A percentile compares a stretch with the other conserved stretches of the same genome.
Conservation (phyloP, 2,113 vertebrate genomes). For the Eira barbara region DNA sequence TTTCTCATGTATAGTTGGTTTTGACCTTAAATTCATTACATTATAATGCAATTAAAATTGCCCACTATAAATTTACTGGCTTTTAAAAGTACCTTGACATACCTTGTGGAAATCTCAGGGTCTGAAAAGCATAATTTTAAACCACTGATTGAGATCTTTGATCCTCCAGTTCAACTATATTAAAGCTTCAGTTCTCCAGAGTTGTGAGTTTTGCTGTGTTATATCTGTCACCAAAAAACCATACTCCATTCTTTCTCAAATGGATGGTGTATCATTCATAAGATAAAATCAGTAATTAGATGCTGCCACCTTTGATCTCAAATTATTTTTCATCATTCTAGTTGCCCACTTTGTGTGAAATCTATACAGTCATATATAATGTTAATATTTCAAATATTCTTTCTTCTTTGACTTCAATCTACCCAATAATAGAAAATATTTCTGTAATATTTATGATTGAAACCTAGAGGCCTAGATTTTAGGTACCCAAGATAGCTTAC, state of each 20-base stretch:
- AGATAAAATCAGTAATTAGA: neutral
- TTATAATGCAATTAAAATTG: neutral
- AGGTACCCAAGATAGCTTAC: rapidly evolving
- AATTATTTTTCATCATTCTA: neutral
- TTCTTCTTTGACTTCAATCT: neutral
- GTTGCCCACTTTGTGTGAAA: neutral
- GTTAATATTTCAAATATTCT: neutral
- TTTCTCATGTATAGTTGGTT: neutral
- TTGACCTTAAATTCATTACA: neutral
- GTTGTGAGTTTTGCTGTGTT: neutral
- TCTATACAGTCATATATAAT: neutral
- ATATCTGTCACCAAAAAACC: neutral
- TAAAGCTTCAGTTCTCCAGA: neutral
- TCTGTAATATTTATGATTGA: neutral
- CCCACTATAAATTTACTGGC: neutral
- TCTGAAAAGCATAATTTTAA: neutral
- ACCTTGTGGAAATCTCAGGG: neutral
- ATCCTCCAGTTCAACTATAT: neutral
- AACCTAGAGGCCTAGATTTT: neutral
- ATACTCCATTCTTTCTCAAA: neutral
- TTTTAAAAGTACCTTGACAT: neutral
- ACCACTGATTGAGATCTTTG: neutral
- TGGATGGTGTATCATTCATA: neutral
- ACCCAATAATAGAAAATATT: neutral
- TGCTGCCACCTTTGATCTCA: neutral